A percentile compares a stretch with the other conserved stretches of the same genome.
These are phyloP conservation scores for Mirounga angustirostris DNA, from an alignment of 2,113 vertebrate genomes.

Conservation along the genomic window DNA sequence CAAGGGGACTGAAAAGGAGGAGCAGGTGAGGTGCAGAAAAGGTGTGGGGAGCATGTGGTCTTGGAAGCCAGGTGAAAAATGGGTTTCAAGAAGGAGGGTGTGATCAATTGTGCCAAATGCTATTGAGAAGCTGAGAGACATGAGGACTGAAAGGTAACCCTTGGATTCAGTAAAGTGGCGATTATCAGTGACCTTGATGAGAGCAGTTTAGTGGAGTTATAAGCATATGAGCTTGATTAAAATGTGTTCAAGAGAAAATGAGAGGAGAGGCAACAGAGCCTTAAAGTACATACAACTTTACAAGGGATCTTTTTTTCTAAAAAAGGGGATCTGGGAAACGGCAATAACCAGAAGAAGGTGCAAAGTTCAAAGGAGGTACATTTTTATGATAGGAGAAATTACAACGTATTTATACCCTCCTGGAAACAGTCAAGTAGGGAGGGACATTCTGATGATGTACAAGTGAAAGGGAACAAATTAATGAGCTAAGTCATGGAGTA, in stretches of 20 bases:
- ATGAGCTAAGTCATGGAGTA: neutral
- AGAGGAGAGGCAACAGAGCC: neutral
- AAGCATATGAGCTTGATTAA: neutral
- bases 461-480: neutral
- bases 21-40: neutral
- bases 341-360: neutral
- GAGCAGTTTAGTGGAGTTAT: neutral
- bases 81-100: neutral
- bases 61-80: neutral
- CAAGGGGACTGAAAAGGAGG: neutral
- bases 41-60: neutral
- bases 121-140: neutral
- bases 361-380: neutral
- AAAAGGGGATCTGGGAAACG: neutral
- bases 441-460: neutral
- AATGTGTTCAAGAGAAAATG: constrained; percentile 14
- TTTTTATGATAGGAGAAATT: neutral
- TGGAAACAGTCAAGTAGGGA: neutral
- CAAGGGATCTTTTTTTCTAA: neutral
- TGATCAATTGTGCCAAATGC: neutral
- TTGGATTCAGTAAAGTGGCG: neutral
- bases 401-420: neutral
- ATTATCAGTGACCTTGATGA: neutral
- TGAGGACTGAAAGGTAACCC: neutral
- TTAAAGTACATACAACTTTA: neutral